Conservation (phyloP, 2,113 vertebrate genomes). For the Macquaria ambigua region DNA sequence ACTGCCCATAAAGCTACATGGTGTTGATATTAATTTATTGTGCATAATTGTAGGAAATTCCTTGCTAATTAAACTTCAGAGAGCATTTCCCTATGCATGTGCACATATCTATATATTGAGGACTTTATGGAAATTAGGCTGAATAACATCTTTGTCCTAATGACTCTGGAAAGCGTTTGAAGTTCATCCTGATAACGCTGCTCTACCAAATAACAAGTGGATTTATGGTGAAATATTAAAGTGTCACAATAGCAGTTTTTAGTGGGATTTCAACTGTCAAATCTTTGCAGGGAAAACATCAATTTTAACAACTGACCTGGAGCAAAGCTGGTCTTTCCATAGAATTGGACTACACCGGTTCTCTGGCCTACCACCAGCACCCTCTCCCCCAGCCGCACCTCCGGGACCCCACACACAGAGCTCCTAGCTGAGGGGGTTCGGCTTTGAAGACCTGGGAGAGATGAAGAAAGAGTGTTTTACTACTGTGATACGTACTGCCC, state of each 20-base stretch:
- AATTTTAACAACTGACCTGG: constrained; percentile 86
- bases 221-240: not conserved
- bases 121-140: not conserved
- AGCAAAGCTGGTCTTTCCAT: constrained; percentile 93
- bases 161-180: not conserved
- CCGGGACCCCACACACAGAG: constrained; percentile 78
- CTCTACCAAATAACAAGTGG: not conserved
- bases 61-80: not conserved
- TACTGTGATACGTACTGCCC: not conserved
- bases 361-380: constrained; percentile 97
- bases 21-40: not conserved
- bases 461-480: not conserved
- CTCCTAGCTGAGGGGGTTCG: constrained; percentile 82
- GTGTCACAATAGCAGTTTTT: not conserved
- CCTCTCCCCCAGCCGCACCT: constrained; percentile 89
- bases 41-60: not conserved
- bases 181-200: not conserved
- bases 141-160: not conserved
- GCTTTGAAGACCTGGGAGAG: constrained; percentile 63
- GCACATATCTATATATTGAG: not conserved
- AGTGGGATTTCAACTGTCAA: not conserved
- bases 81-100: not conserved
- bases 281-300: not conserved
- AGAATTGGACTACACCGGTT: constrained; percentile 91
- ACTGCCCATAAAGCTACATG: not conserved